Evolutionary conservation across 64 coral and sea anemone species (phyloP).

Genomic region (Dendronephthya gigantea): DNA sequence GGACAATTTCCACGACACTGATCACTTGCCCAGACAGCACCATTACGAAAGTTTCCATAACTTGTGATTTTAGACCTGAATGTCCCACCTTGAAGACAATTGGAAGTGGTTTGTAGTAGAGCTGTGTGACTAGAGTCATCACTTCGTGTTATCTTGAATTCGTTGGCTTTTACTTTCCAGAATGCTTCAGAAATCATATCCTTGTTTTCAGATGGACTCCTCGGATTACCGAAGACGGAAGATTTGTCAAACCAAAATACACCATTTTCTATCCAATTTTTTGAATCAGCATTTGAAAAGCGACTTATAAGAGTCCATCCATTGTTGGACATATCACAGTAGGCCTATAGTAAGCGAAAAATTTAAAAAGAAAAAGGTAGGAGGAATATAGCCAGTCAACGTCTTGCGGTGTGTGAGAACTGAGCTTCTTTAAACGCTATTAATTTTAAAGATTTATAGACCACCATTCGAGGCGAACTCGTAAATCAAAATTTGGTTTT

Average conservation of each 20-base stretch:
- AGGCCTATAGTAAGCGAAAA: background rate
- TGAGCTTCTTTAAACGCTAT: too few relatives aligned
- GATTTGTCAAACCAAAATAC: background rate
- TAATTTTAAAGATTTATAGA: too few relatives aligned
- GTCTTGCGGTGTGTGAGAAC: too few relatives aligned
- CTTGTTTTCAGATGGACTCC: background rate
- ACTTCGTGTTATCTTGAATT: background rate
- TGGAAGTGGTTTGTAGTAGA: background rate
- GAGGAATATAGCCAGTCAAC: too few relatives aligned
- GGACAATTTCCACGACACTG: too few relatives aligned
- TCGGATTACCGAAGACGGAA: background rate
- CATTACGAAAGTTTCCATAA: too few relatives aligned
- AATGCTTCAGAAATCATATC: background rate
- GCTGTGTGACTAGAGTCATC: background rate
- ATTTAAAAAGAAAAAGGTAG: too few relatives aligned
- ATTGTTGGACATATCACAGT: background rate
- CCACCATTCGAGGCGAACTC: too few relatives aligned
- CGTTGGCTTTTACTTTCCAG: background rate
- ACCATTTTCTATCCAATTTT: background rate
- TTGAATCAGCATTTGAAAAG: background rate
- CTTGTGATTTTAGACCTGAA: too few relatives aligned
- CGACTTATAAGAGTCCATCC: background rate
- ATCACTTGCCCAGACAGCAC: too few relatives aligned
- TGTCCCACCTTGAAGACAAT: background rate
- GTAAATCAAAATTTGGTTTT: too few relatives aligned